Evolutionary conservation across 2,797 vertebrate species (phyloP), one percentile per base, ranked within the genome.

Genomic region (Remorina albescens): DNA sequence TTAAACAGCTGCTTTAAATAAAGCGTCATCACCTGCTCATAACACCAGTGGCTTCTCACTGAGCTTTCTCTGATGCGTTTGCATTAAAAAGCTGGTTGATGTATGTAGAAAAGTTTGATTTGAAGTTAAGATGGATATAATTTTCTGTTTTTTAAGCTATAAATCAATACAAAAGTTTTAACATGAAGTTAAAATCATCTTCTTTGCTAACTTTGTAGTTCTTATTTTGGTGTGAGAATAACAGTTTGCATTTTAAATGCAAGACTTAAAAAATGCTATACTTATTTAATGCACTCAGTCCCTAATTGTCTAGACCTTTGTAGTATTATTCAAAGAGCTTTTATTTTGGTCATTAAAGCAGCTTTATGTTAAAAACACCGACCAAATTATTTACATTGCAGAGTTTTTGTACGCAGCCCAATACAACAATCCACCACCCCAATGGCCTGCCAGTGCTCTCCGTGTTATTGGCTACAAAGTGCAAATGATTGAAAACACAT

Each of bases 11-110:
- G 65, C 69, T 83, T 76, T 66, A 74, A 60, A 61, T 67, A 63
- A 86, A 89, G 86, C 82, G 85, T 89, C 81, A 85, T 96, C 96
- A 96, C 95, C 95, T 97, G 95, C 95, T 95, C 89, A 71, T 39
- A 16, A 71, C 92, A 93, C 95, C 96, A 95, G 95, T 96, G 88
- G 81, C 86, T 90, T 92, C 93, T 92, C 90, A 84, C 91, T 61
- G 57, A 78, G 88, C 76, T 87, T 74, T 80, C 86, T 84, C 83
- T 28, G 26, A 83, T 87, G 86, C 79, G 85, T 87, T 91, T 93
- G 26, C 88, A 37, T 19, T 93, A 95, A 91, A 85, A 71, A 21
- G 21, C 2, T 58, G 93, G 91, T 94, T 63, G 66, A 41, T 55
- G 76, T 61, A 74, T 61, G 57, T 11, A 16, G 51, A 18, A 12